phyloP scores from a whole-genome alignment of 2,888 invertebrate genomes.

The Acheta domesticus region DNA sequence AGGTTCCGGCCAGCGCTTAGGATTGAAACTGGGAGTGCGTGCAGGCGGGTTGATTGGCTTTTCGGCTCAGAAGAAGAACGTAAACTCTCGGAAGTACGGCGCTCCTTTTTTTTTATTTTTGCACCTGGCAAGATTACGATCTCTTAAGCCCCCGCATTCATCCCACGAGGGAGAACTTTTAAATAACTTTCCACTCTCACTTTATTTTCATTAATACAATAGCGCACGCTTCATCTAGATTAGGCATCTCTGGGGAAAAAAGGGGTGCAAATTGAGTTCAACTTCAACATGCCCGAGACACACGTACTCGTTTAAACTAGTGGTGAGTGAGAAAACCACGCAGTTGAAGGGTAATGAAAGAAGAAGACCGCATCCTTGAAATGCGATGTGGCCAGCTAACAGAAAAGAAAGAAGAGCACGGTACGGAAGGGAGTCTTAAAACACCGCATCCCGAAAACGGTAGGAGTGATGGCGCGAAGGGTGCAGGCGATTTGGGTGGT shows the following conservation, averaged over 20 bases:
- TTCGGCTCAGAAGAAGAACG: neutral
- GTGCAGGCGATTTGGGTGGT: too few species aligned
- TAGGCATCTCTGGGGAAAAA: neutral
- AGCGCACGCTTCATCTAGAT: constrained; percentile 1
- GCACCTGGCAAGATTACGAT: constrained; percentile 1
- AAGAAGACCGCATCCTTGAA: too few species aligned
- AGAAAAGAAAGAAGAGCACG: too few species aligned
- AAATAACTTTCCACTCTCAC: constrained; percentile 8
- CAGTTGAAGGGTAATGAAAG: too few species aligned
- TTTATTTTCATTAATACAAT: constrained; percentile 18
- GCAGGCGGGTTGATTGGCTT: constrained; percentile 5
- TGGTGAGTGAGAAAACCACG: too few species aligned
- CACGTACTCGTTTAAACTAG: too few species aligned
- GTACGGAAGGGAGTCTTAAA: too few species aligned
- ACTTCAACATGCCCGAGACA: neutral
- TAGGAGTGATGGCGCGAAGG: too few species aligned
- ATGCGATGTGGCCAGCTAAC: too few species aligned
- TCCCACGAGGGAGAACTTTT: neutral
- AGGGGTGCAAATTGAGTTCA: neutral
- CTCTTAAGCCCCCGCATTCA: constrained; percentile 7
- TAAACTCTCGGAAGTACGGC: neutral
- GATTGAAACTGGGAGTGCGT: neutral
- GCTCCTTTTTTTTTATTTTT: neutral
- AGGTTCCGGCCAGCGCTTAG: too few species aligned
- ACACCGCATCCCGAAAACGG: too few species aligned